phyloP scores from a whole-genome alignment of 2,797 vertebrate species.

The Chelon labrosus region DNA sequence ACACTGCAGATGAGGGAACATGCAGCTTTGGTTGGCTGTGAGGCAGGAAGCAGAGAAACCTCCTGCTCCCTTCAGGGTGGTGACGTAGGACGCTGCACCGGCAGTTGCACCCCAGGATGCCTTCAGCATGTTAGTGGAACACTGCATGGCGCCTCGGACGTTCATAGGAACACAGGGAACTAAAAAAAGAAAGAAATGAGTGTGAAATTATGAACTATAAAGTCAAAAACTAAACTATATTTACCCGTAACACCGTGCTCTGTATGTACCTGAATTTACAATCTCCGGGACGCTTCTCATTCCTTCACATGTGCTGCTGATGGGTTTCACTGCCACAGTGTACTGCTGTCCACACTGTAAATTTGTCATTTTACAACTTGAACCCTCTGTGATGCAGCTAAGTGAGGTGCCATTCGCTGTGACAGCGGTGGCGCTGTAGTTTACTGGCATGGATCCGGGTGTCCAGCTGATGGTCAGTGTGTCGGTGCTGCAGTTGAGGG shows the following conservation, averaged over 20 bases:
- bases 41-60: slow-evolving; percentile 49
- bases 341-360: slow-evolving; percentile 81
- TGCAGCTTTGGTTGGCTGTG: slow-evolving; percentile 45
- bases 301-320: slow-evolving; percentile 76
- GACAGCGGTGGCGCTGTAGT: slow-evolving; percentile 71
- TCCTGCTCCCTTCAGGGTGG: slow-evolving; percentile 56
- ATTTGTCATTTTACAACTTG: slow-evolving; percentile 63
- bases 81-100: slow-evolving; percentile 69
- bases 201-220: background rate
- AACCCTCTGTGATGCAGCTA: slow-evolving; percentile 63
- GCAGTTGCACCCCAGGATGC: slow-evolving; percentile 71
- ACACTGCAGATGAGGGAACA: slow-evolving; percentile 73
- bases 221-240: background rate
- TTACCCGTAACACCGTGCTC: background rate
- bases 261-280: slow-evolving; percentile 75
- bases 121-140: slow-evolving; percentile 73
- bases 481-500: slow-evolving; percentile 75
- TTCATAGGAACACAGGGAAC: slow-evolving; percentile 78
- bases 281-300: slow-evolving; percentile 45
- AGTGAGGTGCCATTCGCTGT: slow-evolving; percentile 38
- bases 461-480: slow-evolving; percentile 76
- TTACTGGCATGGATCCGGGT: slow-evolving; percentile 32
- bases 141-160: slow-evolving; percentile 60
- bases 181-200: slow-evolving; percentile 1
- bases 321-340: slow-evolving; percentile 68